phyloP scores from a whole-genome alignment of 2,113 vertebrate species.

The Alosa alosa region DNA sequence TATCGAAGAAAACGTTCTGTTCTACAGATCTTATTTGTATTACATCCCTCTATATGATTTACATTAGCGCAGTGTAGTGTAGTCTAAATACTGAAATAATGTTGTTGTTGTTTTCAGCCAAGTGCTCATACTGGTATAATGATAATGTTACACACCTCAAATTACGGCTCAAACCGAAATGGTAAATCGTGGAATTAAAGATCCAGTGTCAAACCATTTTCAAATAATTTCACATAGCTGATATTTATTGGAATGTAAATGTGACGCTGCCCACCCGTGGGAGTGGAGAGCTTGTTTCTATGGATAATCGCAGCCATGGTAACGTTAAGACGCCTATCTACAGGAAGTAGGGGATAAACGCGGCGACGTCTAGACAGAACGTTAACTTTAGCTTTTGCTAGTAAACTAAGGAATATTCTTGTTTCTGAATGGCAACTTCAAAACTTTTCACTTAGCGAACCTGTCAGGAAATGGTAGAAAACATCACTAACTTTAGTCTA shows the following conservation, averaged over 20 bases:
- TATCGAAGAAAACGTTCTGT: neutral
- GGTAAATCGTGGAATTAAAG: too few species aligned
- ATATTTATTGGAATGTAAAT: neutral
- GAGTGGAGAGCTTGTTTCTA: neutral
- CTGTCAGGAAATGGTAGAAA: neutral
- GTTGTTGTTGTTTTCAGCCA: too few species aligned
- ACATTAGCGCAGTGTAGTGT: neutral
- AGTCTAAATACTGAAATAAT: too few species aligned
- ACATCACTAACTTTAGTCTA: neutral
- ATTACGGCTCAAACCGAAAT: too few species aligned
- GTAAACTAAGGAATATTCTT: neutral
- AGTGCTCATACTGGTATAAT: too few species aligned
- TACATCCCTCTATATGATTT: neutral
- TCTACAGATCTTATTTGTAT: neutral
- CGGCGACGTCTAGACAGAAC: conserved; percentile 31
- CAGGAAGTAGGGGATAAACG: conserved; percentile 35
- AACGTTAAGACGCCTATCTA: conserved; percentile 63
- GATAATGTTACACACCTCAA: too few species aligned
- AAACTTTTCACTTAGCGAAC: neutral
- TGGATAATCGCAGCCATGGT: conserved; percentile 56
- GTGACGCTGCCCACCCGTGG: neutral
- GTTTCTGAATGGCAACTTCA: neutral
- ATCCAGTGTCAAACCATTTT: neutral
- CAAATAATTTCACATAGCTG: neutral
- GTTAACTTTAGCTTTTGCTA: neutral